Evolutionary conservation across 2,888 invertebrate genomes (phyloP), one percentile per base, ranked within the genome.

Genomic region (Koerneria pararmatus): DNA sequence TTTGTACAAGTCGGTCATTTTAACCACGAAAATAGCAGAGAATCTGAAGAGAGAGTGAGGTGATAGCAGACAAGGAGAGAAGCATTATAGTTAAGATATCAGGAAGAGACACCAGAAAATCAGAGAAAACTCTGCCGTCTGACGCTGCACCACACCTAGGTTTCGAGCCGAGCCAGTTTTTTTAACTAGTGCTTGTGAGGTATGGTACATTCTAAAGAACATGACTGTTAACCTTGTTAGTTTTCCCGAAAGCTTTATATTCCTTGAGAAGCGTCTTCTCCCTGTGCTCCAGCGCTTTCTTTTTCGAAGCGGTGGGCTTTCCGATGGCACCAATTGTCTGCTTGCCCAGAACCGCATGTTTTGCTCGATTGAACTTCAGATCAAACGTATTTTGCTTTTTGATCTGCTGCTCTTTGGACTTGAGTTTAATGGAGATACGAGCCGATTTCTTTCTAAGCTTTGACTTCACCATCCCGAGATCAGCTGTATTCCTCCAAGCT

Each of bases 261-360:
- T 95, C 95, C 46, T 89, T 89, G 0, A 94, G 89, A 0, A 97
- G 84, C 0, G 95, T 95, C 71, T 90, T 89, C 83, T 92, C 91
- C 64, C 95, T 88, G 32, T 73, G 93, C 76, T 90, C 89, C n/a
- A 91, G 87, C 1, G 93, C 93, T 84, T 91, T 93, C 1, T 91
- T 89, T 68, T 93, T 87, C 0, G 95, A 90, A 35, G 93, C 88
- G 6, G 93, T 93, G 0, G 95, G 95, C 71, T 91, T 86, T 31
- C 95, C 95, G 91, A 93, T 85, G 90, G 89, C 29, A 58, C 54
- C 31, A 29, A 64, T 56, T 46, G 41, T 64, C 32, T 56, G 31
- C 46, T 64, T 64, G 54, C 64, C 64, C 31, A 64, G 64, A 41
- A 79, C 78, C 66, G 76, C 68, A 66, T 75, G 72, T 54, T 78